Evolutionary conservation across 1,140 invertebrate genomes (phyloP).

Genomic region (Heliconius hermathena): DNA sequence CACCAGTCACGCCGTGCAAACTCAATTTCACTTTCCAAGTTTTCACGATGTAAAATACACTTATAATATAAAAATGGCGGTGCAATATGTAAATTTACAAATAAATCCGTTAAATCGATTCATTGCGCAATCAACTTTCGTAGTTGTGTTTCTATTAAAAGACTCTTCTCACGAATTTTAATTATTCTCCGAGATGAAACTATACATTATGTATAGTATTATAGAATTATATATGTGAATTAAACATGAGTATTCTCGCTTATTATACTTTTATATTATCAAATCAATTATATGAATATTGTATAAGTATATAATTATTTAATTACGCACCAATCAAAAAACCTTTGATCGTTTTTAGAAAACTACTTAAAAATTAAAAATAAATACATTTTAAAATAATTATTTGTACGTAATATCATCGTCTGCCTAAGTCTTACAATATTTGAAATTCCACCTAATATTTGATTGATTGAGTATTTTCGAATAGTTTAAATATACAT

Average conservation of each 20-base stretch:
- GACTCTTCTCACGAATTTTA: constrained; percentile 19
- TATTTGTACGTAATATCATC: no score
- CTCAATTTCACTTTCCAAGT: constrained; percentile 53
- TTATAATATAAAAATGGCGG: constrained; percentile 36
- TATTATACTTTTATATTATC: constrained; percentile 3
- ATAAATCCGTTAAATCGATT: constrained; percentile 30
- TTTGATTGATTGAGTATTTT: no score
- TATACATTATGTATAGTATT: background rate
- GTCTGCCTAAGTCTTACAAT: no score
- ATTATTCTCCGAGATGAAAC: constrained; percentile 1
- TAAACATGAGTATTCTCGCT: constrained; percentile 9
- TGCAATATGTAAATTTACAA: constrained; percentile 32
- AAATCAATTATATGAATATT: background rate
- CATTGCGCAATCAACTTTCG: constrained; percentile 41
- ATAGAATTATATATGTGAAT: background rate
- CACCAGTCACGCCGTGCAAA: constrained; percentile 44
- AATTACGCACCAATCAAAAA: background rate
- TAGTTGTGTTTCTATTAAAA: constrained; percentile 16
- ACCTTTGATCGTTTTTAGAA: background rate
- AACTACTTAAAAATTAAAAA: no score
- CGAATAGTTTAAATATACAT: no score
- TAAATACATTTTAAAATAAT: no score
- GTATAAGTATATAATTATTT: background rate
- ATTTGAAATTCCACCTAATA: no score
- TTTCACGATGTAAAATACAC: constrained; percentile 31